Evolutionary conservation across 2,797 vertebrate genomes (phyloP).

Genomic region (Triplophysa yarkandensis): DNA sequence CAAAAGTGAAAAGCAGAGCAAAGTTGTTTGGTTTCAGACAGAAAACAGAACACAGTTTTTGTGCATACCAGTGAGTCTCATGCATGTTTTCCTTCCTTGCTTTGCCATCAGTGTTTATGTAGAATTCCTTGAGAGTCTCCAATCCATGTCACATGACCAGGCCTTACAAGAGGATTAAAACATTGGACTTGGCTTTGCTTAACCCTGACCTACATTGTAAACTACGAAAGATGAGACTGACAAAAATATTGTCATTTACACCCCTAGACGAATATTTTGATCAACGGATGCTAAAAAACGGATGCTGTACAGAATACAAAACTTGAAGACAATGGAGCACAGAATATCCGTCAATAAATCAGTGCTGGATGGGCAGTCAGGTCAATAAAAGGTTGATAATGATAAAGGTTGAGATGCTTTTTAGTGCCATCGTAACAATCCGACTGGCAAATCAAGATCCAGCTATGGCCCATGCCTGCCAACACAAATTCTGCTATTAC

Average conservation of each 20-base stretch:
- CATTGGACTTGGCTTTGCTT: constrained; percentile 12
- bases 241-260: background rate
- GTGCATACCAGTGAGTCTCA: constrained; percentile 2
- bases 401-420: constrained; percentile 44
- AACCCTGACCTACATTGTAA: constrained; percentile 30
- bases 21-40: constrained; percentile 20
- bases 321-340: background rate
- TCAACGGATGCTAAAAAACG: background rate
- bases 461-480: background rate
- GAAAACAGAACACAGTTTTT: constrained; percentile 6
- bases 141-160: constrained; percentile 40
- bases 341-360: background rate
- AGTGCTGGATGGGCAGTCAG: background rate
- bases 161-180: constrained; percentile 49
- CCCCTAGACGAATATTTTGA: background rate
- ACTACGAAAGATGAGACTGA: constrained; percentile 22
- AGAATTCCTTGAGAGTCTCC: constrained; percentile 30
- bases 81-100: constrained; percentile 11
- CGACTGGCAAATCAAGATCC: constrained; percentile 44
- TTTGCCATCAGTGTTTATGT: constrained; percentile 19
- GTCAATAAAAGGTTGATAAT: constrained; percentile 35
- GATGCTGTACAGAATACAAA: background rate
- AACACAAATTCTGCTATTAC: background rate
- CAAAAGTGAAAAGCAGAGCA: constrained; percentile 33
- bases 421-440: constrained; percentile 49